Percentiles rank a stretch among this genome's conserved stretches.
Conservation (phyloP, 2,888 invertebrate genomes). For the Dioctria rufipes region DNA sequence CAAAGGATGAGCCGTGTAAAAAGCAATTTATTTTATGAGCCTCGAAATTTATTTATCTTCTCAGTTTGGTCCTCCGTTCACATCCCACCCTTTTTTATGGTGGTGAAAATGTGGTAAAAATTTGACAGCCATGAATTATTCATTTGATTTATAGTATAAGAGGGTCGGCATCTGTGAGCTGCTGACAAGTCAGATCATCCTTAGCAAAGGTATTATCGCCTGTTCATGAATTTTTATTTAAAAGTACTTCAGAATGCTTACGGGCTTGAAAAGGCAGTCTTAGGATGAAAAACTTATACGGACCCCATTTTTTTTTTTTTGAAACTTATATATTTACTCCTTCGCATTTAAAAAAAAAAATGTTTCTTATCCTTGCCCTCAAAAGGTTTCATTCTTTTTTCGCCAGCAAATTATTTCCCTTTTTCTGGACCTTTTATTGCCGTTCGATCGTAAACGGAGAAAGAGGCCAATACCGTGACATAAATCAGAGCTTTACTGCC, state of each 20-base stretch:
- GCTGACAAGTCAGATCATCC: conserved; percentile 36
- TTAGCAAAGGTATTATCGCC: conserved; percentile 18
- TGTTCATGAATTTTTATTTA: conserved; percentile 47
- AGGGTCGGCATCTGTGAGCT: conserved; percentile 28
- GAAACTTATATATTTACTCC: not conserved
- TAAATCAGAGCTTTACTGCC: conserved; percentile 44
- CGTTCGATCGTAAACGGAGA: conserved; percentile 39
- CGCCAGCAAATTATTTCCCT: conserved; percentile 39
- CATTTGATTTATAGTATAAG: conserved; percentile 32
- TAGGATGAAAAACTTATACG: conserved; percentile 8
- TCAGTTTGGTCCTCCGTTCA: conserved; percentile 8
- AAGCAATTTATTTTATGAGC: conserved; percentile 41
- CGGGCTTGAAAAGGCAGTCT: conserved; percentile 1
- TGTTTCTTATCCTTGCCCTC: conserved; percentile 15
- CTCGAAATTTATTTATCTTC: conserved; percentile 38
- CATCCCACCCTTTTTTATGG: conserved; percentile 17
- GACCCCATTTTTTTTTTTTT: not conserved
- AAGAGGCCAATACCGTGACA: conserved; percentile 28
- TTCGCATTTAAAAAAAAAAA: not conserved
- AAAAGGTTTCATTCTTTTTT: conserved; percentile 9
- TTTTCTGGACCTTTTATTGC: conserved; percentile 42
- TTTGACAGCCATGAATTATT: conserved; percentile 46
- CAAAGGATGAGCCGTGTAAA: conserved; percentile 17
- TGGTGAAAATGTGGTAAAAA: conserved; percentile 41
- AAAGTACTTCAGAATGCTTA: conserved; percentile 4